Evolutionary conservation across 1,140 invertebrate genomes (phyloP).

Genomic region (Trachymyrmex cornetzi): DNA sequence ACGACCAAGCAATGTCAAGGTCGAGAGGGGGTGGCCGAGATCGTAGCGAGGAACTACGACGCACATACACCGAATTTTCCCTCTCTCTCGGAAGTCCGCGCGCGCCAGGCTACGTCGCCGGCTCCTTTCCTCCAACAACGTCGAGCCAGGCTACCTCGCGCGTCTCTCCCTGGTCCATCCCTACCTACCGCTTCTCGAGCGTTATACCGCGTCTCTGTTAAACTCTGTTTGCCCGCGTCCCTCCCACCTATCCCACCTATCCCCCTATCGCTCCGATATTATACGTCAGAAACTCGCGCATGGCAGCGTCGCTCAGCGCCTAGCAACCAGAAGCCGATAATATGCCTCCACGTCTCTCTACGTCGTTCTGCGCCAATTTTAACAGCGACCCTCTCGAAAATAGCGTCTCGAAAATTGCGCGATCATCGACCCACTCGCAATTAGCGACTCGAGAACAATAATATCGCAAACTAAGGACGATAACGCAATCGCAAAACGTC

Average conservation of each 20-base stretch:
- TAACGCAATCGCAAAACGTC: background rate
- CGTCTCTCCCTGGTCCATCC: slow-evolving; percentile 34
- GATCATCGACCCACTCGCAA: slow-evolving; percentile 27
- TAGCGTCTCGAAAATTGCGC: slow-evolving; percentile 31
- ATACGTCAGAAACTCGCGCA: slow-evolving; percentile 56
- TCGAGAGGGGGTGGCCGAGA: slow-evolving; percentile 68
- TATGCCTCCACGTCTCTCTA: slow-evolving; percentile 52
- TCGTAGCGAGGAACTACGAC: slow-evolving; percentile 64
- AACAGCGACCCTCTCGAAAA: slow-evolving; percentile 16
- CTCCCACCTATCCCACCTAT: background rate
- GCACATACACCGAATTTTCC: slow-evolving; percentile 60
- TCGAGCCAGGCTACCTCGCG: background rate
- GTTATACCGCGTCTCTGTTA: slow-evolving; percentile 13
- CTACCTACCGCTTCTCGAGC: slow-evolving; percentile 1
- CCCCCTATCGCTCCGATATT: slow-evolving; percentile 37
- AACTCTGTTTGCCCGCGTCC: slow-evolving; percentile 18
- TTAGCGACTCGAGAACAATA: background rate
- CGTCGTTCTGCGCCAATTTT: slow-evolving; percentile 12
- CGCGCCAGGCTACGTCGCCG: background rate
- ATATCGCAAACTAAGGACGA: background rate
- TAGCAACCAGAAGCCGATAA: slow-evolving; percentile 74
- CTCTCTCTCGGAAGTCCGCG: slow-evolving; percentile 53
- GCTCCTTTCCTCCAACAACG: slow-evolving; percentile 30
- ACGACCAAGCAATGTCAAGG: slow-evolving; percentile 79
- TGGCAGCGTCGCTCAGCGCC: slow-evolving; percentile 73